A percentile compares a stretch with the other conserved stretches of the same genome.
Evolutionary conservation across 2,888 invertebrate genomes (phyloP).

Genomic region (Aporophyla nigra): DNA sequence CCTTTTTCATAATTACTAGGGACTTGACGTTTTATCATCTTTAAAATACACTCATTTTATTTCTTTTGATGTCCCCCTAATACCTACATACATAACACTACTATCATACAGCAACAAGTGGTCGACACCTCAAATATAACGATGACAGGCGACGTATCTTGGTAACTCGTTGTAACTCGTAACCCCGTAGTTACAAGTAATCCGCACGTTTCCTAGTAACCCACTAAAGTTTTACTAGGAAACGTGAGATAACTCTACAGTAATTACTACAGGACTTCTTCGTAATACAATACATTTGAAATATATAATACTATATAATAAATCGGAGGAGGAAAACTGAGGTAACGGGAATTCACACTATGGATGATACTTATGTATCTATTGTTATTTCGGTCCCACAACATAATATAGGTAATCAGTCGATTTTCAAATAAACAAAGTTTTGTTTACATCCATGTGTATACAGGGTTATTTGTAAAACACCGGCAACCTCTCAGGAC

Average conservation of each 20-base stretch:
- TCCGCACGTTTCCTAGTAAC: conserved; percentile 9
- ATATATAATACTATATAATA: conserved; percentile 6
- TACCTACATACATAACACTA: neutral
- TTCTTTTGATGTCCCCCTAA: neutral
- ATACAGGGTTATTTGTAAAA: no score
- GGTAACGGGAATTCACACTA: conserved; percentile 49
- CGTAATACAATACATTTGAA: conserved; percentile 2
- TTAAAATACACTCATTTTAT: neutral
- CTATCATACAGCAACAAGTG: neutral
- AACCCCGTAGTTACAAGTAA: neutral
- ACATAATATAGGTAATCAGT: neutral
- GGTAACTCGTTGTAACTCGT: neutral
- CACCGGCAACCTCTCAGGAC: no score
- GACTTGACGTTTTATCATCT: neutral
- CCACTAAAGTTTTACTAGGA: conserved; percentile 30
- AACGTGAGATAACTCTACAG: conserved; percentile 16
- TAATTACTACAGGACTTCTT: conserved; percentile 6
- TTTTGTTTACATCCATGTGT: conserved; percentile 27
- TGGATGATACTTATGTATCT: conserved; percentile 3
- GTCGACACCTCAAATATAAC: conserved; percentile 1
- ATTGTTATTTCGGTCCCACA: conserved; percentile 43
- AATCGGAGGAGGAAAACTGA: conserved; percentile 57
- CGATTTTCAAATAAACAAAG: conserved; percentile 27
- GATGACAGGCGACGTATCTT: neutral
- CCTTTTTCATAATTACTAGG: no score